These are phyloP conservation scores for Silurus glanis DNA, from an alignment of 2,113 vertebrate genomes.

Conservation along the genomic window DNA sequence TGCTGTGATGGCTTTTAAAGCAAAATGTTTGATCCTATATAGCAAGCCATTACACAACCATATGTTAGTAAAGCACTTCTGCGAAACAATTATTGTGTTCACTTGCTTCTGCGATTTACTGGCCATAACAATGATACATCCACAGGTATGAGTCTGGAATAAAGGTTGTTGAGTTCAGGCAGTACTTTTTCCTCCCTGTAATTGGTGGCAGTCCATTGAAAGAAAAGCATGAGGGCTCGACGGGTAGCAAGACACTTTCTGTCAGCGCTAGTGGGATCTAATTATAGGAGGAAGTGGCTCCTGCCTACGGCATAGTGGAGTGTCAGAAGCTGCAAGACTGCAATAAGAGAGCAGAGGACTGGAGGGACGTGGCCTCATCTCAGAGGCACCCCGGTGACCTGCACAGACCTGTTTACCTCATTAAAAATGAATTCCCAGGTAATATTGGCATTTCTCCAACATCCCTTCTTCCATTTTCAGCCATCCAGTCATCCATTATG, in stretches of 20 bases:
- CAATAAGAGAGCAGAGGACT: slow-evolving; percentile 59
- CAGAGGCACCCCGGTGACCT: slow-evolving; percentile 64
- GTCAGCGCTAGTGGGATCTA: slow-evolving; percentile 71
- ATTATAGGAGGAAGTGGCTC: slow-evolving; percentile 66
- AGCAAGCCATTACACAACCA: slow-evolving; percentile 20
- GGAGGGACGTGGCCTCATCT: slow-evolving; percentile 60
- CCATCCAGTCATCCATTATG: slow-evolving; percentile 75
- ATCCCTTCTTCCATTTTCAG: slow-evolving; percentile 45
- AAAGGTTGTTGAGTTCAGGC: slow-evolving; percentile 45
- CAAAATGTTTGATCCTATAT: slow-evolving; percentile 13
- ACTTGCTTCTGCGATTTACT: slow-evolving; percentile 32
- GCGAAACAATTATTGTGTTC: slow-evolving; percentile 23
- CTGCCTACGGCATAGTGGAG: slow-evolving; percentile 65
- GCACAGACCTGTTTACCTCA: slow-evolving; percentile 74
- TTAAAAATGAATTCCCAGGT: slow-evolving; percentile 77
- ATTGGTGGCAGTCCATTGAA: slow-evolving; percentile 68
- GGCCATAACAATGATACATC: slow-evolving; percentile 30
- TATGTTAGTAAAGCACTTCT: not conserved
- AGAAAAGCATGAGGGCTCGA: slow-evolving; percentile 58
- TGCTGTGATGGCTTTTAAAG: slow-evolving; percentile 17
- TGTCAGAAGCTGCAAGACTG: slow-evolving; percentile 62
- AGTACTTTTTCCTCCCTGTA: slow-evolving; percentile 56
- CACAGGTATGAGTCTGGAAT: slow-evolving; percentile 22
- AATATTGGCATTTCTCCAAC: slow-evolving; percentile 63
- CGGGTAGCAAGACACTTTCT: slow-evolving; percentile 55